Evolutionary conservation across 2,888 invertebrate genomes (phyloP), one percentile per base, ranked within the genome.

Genomic region (Petrolisthes cinctipes): DNA sequence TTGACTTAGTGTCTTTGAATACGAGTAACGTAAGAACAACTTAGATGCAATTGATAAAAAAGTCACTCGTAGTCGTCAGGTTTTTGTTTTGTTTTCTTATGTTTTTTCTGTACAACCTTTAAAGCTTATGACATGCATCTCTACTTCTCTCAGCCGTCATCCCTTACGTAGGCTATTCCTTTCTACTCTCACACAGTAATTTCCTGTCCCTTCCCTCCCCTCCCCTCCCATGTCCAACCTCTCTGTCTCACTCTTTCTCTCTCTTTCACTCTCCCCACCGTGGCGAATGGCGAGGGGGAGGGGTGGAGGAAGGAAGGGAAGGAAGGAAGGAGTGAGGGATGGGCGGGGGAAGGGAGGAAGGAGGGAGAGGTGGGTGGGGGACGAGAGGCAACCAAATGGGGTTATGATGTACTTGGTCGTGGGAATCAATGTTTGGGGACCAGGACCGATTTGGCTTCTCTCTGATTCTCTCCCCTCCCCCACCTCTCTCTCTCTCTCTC

Each of bases 391-490:
- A 54, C 75, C 66, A 81, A 78, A 54, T 75, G 57, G 73, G 78
- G 23, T 37, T 51, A 73, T 81, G 81, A 81, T 80, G 81, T 73
- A 68, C 81, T 68, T 68, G 61, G 81, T 71, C 86, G 85, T 85
- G 85, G 79, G 85, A 85, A 85, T 85, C 85, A 76, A 79, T 85
- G 85, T 79, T 85, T 54, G 85, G 68, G 79, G 66, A 68, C 66
- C 57, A 68, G 79, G 57, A 76, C 76, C 73, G 78, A 84, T 61
- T 78, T 56, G 78, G n/a, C 76, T 23, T 51, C 76, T 66, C 76
- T 73, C 11, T 66, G 6, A 66, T 51, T 51, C 66, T 61, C 37
- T 51, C 68, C 37, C 17, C 51, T 37, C 20, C 4, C 20, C 71
- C 20, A 2, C 20, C 2, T 4, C 71, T 71, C 80, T 23, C 23